Evolutionary conservation across 2,113 vertebrate species (phyloP).

Genomic region (Lanius collurio): DNA sequence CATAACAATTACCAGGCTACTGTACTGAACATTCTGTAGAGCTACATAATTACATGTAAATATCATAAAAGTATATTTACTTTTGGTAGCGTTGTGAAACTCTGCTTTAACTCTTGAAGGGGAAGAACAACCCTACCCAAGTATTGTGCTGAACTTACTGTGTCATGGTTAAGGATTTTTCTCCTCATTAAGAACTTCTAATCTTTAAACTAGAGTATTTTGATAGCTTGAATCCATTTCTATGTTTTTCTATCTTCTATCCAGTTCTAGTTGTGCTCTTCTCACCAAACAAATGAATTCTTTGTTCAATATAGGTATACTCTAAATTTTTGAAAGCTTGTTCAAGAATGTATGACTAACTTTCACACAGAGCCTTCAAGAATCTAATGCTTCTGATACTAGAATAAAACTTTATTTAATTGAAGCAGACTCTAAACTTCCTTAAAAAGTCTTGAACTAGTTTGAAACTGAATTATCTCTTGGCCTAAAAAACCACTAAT

Average conservation of each 20-base stretch:
- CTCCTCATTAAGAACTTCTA: neutral
- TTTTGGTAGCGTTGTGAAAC: neutral
- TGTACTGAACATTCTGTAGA: neutral
- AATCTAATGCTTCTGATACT: neutral
- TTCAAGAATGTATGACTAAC: neutral
- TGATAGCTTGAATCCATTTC: neutral
- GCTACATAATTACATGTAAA: neutral
- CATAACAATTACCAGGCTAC: neutral
- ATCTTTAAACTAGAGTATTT: neutral
- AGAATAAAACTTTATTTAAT: neutral
- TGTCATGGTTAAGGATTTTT: neutral
- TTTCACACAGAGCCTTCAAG: neutral
- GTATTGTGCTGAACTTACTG: neutral
- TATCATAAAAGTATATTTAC: neutral
- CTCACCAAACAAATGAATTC: neutral
- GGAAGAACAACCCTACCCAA: neutral
- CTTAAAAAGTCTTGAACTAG: neutral
- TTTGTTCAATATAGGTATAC: neutral
- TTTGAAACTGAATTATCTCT: neutral
- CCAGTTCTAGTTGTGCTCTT: neutral
- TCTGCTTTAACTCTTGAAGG: neutral
- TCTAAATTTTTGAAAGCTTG: neutral
- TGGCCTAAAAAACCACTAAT: neutral
- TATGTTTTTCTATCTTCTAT: neutral
- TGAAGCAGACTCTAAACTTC: neutral